phyloP scores from a whole-genome alignment of 1,140 invertebrate species.

The Diachasma alloeum region DNA sequence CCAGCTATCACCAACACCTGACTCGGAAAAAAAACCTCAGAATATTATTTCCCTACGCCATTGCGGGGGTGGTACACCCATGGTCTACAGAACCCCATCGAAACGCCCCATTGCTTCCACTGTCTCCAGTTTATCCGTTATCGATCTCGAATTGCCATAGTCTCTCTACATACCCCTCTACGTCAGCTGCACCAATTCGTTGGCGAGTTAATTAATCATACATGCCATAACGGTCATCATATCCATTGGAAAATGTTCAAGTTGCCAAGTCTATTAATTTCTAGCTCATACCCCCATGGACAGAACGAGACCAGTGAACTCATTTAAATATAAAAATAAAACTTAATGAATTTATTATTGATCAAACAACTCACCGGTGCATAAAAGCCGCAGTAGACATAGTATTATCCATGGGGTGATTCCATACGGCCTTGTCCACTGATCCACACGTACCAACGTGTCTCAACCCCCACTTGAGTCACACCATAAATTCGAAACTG shows the following conservation, averaged over 20 bases:
- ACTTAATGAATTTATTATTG: not conserved
- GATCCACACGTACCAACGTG: slow-evolving; percentile 17
- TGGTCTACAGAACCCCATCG: slow-evolving; percentile 9
- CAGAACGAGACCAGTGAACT: not conserved
- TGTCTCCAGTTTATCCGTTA: slow-evolving; percentile 13
- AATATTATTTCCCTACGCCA: not conserved
- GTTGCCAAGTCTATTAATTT: no score
- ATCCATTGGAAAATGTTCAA: no score
- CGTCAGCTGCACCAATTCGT: not conserved
- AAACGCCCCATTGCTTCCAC: slow-evolving; percentile 23
- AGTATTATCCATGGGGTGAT: slow-evolving; percentile 64
- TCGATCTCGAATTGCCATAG: slow-evolving; percentile 19
- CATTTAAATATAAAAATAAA: not conserved
- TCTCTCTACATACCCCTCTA: not conserved
- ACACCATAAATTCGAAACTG: not conserved
- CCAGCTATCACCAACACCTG: not conserved
- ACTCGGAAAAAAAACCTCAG: not conserved
- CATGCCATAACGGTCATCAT: no score
- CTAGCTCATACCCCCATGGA: no score
- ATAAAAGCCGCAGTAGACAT: slow-evolving; percentile 62
- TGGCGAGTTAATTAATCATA: not conserved
- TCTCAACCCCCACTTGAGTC: not conserved
- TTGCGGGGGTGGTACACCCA: not conserved
- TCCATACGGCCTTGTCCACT: slow-evolving; percentile 53
- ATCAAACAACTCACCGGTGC: slow-evolving; percentile 38